These are phyloP conservation scores for Fopius arisanus DNA, from an alignment of 1,140 invertebrate species.

Conservation along the genomic window DNA sequence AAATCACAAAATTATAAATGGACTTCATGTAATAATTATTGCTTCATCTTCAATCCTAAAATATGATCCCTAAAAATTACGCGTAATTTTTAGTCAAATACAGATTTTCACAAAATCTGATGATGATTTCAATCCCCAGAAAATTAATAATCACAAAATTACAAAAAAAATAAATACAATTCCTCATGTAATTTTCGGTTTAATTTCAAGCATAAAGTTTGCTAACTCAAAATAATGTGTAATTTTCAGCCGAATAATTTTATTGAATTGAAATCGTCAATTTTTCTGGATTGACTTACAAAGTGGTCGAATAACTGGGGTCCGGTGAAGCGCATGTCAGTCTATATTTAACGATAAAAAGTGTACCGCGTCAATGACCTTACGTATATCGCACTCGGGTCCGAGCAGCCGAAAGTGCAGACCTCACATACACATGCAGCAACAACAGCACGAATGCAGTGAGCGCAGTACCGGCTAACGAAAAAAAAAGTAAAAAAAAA, in stretches of 20 bases:
- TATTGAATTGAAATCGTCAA: too few species aligned
- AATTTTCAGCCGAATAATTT: neutral
- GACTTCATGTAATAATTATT: too few species aligned
- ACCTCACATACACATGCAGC: conserved; percentile 1
- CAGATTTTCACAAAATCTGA: too few species aligned
- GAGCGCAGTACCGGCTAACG: conserved; percentile 3
- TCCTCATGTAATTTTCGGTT: too few species aligned
- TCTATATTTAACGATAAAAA: conserved; percentile 61
- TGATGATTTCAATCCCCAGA: too few species aligned
- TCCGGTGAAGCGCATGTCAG: conserved; percentile 30
- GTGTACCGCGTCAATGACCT: conserved; percentile 64
- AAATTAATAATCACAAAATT: too few species aligned
- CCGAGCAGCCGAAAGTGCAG: conserved; percentile 33
- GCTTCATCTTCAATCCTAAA: too few species aligned
- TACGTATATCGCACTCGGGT: conserved; percentile 42
- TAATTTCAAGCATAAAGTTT: too few species aligned
- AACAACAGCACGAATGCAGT: conserved; percentile 21
- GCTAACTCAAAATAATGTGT: neutral
- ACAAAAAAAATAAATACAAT: too few species aligned
- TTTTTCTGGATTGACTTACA: conserved; percentile 27
- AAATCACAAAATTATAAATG: too few species aligned
- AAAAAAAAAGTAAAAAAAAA: conserved; percentile 20
- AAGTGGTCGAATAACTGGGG: conserved; percentile 39
- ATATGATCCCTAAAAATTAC: too few species aligned
- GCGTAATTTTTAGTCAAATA: too few species aligned